These are phyloP conservation scores for Xenus cinereus DNA, from an alignment of 2,113 vertebrate genomes.

Conservation along the genomic window DNA sequence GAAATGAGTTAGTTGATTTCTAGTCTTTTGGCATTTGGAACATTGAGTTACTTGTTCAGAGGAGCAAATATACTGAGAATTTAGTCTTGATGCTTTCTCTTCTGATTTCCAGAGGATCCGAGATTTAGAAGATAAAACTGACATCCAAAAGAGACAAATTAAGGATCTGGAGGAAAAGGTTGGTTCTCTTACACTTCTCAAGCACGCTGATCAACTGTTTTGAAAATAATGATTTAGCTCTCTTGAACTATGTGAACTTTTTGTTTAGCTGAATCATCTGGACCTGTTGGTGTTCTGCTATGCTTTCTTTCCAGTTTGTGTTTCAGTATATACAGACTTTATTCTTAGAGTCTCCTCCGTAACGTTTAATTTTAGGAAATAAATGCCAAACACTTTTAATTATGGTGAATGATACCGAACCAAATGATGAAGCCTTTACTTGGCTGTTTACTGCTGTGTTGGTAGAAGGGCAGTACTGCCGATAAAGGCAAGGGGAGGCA, in stretches of 20 bases:
- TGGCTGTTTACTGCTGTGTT: neutral
- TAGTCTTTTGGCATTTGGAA: neutral
- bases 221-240: neutral
- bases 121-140: constrained; percentile 98
- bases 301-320: neutral
- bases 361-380: neutral
- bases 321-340: neutral
- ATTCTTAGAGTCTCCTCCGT: neutral
- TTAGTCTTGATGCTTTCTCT: neutral
- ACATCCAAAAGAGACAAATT: constrained; percentile 97
- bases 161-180: constrained; percentile 99
- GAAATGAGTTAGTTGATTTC: neutral
- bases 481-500: neutral
- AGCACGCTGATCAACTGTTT: neutral
- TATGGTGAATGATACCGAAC: neutral
- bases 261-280: neutral
- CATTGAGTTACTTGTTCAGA: neutral
- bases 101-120: constrained; percentile 88
- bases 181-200: constrained; percentile 21
- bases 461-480: neutral
- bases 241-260: neutral
- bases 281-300: neutral
- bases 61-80: neutral
- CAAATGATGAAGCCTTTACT: neutral
- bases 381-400: neutral